phyloP scores from a whole-genome alignment of 2,797 vertebrate species.

The Tangara arthus region DNA sequence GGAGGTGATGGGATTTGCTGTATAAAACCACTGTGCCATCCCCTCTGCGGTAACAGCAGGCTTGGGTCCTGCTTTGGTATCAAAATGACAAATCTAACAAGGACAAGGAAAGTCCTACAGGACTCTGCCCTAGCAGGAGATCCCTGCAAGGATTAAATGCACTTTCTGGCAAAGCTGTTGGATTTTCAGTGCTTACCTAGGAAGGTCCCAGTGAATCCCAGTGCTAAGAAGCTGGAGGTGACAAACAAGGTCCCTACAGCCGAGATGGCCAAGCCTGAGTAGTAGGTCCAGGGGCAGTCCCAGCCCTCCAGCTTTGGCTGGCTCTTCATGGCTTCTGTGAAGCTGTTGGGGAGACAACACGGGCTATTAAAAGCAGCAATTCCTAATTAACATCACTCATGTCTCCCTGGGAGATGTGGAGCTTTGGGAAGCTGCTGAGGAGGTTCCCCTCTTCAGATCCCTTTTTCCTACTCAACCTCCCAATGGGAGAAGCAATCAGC shows the following conservation, averaged over 20 bases:
- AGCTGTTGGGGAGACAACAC: constrained; percentile 71
- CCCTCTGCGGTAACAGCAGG: accelerated
- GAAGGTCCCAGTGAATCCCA: constrained; percentile 93
- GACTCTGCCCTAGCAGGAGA: not conserved
- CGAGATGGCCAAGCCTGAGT: constrained; percentile 74
- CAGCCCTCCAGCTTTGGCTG: constrained; percentile 82
- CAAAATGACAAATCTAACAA: not conserved
- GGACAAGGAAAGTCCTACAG: not conserved
- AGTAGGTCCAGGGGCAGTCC: constrained; percentile 74
- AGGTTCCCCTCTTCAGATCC: not conserved
- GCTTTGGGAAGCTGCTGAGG: not conserved
- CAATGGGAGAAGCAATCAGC: not conserved
- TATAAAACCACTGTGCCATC: not conserved
- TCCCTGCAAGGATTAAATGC: not conserved
- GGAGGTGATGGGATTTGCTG: not conserved
- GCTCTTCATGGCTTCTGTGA: constrained; percentile 85
- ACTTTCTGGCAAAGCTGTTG: not conserved
- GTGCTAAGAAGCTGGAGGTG: constrained; percentile 87
- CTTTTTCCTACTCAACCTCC: not conserved
- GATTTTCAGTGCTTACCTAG: constrained; percentile 80
- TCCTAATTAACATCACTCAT: not conserved
- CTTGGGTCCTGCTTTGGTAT: not conserved
- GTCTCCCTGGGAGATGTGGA: not conserved
- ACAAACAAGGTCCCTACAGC: constrained; percentile 82
- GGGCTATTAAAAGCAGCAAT: not conserved